phyloP scores from a whole-genome alignment of 2,797 vertebrate genomes.

The Syngnathus acus region DNA sequence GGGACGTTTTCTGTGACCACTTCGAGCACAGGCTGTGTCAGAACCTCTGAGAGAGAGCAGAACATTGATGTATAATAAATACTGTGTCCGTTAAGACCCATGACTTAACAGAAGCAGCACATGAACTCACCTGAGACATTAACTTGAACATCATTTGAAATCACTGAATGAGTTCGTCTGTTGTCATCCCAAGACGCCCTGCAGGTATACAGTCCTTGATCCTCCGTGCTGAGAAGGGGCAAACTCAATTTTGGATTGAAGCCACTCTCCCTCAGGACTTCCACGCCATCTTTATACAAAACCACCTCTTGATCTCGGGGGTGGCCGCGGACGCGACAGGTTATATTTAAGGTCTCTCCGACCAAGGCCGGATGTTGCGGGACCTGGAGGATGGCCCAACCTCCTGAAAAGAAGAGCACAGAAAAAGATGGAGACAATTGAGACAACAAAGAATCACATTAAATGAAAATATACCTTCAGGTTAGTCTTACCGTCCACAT shows the following conservation, averaged over 20 bases:
- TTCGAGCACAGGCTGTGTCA: slow-evolving; percentile 44
- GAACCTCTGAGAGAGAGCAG: slow-evolving; percentile 41
- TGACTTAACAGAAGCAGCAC: not conserved
- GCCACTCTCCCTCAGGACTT: slow-evolving; percentile 29
- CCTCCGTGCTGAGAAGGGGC: slow-evolving; percentile 22
- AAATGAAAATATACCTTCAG: not conserved
- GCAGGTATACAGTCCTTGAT: slow-evolving; percentile 60
- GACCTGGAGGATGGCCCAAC: slow-evolving; percentile 50
- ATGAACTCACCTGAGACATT: slow-evolving; percentile 42
- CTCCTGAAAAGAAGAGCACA: slow-evolving; percentile 40
- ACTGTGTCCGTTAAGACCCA: no score
- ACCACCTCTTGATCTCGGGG: slow-evolving; percentile 22
- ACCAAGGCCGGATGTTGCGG: slow-evolving; percentile 26
- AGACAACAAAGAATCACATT: not conserved
- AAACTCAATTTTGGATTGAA: slow-evolving; percentile 26
- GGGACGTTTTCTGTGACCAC: not conserved
- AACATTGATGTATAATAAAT: no score
- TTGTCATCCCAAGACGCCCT: slow-evolving; percentile 48
- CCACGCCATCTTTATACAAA: slow-evolving; percentile 55
- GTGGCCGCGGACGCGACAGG: slow-evolving; percentile 41
- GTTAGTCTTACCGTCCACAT: slow-evolving; percentile 53
- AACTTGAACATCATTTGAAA: slow-evolving; percentile 30
- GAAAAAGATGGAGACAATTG: not conserved
- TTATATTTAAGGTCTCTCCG: slow-evolving; percentile 35
- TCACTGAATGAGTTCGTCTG: slow-evolving; percentile 13